A percentile compares a stretch with the other conserved stretches of the same genome.
Conservation (phyloP, 2,113 vertebrate species). For the Rhadina sibilatrix region DNA sequence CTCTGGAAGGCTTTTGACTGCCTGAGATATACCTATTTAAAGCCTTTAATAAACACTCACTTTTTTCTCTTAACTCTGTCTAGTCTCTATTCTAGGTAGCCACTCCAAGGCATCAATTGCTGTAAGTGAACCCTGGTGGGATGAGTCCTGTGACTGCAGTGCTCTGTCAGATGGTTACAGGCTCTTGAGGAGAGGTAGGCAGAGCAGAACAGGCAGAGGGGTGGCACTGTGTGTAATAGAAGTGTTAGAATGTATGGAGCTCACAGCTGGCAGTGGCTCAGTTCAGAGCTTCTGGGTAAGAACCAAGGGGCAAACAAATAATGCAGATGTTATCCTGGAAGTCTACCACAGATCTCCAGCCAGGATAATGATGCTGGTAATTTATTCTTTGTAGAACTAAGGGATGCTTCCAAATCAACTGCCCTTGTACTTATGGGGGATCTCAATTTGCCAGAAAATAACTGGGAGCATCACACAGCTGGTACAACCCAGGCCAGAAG, state of each 20-base stretch:
- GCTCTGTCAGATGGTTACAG: neutral
- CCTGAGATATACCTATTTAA: neutral
- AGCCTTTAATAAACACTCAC: neutral
- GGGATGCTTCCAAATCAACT: no score
- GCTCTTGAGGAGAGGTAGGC: neutral
- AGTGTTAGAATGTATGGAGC: neutral
- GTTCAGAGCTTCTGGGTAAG: neutral
- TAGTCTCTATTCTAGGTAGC: neutral
- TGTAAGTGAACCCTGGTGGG: neutral
- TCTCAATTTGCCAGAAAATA: neutral
- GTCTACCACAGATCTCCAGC: neutral
- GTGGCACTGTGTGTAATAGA: neutral
- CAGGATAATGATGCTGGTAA: fast-evolving
- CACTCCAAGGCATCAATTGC: neutral
- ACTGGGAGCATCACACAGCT: neutral
- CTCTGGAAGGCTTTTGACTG: neutral
- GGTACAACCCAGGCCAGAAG: neutral
- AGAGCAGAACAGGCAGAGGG: neutral
- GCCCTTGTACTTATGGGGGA: no score
- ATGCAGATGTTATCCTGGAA: neutral
- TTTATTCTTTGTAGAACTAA: neutral
- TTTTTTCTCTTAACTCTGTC: neutral
- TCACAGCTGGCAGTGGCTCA: neutral
- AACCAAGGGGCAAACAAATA: neutral
- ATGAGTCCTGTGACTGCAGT: neutral